Percentiles rank a stretch among this genome's conserved stretches.
phyloP scores from a whole-genome alignment of 2,797 vertebrate species.

The Ispidina picta region DNA sequence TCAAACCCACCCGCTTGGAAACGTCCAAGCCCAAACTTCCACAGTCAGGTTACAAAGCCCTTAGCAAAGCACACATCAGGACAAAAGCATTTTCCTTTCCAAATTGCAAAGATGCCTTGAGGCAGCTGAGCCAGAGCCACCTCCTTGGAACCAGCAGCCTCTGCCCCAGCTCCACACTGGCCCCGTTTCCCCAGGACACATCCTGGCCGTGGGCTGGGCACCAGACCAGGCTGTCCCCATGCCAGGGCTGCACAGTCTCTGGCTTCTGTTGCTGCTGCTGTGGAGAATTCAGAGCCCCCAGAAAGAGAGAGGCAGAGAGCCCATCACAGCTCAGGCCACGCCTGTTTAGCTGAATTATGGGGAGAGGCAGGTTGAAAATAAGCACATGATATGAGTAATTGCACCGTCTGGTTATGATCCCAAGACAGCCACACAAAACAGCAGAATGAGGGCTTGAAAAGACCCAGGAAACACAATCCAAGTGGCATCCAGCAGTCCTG shows the following conservation, averaged over 20 bases:
- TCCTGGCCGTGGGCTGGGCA: not conserved
- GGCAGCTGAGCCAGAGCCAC: not conserved
- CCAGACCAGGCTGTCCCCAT: not conserved
- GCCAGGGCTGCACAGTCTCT: rapidly evolving
- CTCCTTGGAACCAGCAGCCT: not conserved
- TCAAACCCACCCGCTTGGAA: not conserved
- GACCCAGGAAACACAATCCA: not conserved
- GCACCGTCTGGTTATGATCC: not conserved
- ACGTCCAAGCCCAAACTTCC: not conserved
- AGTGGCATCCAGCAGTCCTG: not conserved
- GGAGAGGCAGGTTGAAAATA: not conserved
- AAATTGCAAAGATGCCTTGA: not conserved
- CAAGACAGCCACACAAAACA: not conserved
- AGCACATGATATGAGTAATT: not conserved
- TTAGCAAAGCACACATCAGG: not conserved
- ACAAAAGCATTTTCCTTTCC: not conserved
- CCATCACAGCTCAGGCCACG: not conserved
- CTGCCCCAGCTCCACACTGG: not conserved
- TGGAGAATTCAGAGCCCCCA: not conserved
- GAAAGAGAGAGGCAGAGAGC: not conserved
- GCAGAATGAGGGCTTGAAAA: not conserved
- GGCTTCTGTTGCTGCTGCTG: not conserved
- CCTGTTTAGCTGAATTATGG: not conserved
- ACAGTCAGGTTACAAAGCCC: not conserved
- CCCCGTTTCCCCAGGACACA: not conserved